Evolutionary conservation across 2,888 invertebrate species (phyloP).

Genomic region (Chymomyza fuscimana): DNA sequence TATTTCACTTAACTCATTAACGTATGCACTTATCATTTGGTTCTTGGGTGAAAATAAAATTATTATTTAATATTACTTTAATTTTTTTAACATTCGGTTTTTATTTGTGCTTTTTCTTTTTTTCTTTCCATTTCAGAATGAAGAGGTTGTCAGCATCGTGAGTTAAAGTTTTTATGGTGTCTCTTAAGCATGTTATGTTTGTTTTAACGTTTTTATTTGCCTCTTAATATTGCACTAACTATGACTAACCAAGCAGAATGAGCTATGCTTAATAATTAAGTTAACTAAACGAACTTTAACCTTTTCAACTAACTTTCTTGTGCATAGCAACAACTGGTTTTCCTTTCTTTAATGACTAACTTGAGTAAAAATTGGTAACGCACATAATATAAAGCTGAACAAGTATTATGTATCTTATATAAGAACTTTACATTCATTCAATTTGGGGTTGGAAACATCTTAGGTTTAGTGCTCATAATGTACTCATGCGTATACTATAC

Average conservation of each 20-base stretch:
- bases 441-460: background rate
- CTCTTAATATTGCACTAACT: constrained; percentile 25
- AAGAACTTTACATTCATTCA: background rate
- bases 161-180: constrained; percentile 68
- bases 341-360: background rate
- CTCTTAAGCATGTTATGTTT: constrained; percentile 21
- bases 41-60: constrained; percentile 14
- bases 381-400: background rate
- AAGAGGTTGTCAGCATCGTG: constrained; percentile 80
- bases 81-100: constrained; percentile 49
- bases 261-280: background rate
- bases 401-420: background rate
- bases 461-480: background rate
- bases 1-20: constrained; percentile 5
- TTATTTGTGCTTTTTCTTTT: constrained; percentile 65
- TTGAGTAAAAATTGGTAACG: background rate
- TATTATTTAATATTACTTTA: constrained; percentile 11
- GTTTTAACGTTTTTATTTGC: constrained; percentile 20
- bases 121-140: constrained; percentile 78
- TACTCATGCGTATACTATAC: too few species aligned
- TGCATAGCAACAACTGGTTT: background rate
- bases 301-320: background rate
- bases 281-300: background rate
- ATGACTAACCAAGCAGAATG: background rate
- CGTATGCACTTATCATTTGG: background rate